phyloP scores from a whole-genome alignment of 1,140 invertebrate genomes.

The Drosophila micromelanica region DNA sequence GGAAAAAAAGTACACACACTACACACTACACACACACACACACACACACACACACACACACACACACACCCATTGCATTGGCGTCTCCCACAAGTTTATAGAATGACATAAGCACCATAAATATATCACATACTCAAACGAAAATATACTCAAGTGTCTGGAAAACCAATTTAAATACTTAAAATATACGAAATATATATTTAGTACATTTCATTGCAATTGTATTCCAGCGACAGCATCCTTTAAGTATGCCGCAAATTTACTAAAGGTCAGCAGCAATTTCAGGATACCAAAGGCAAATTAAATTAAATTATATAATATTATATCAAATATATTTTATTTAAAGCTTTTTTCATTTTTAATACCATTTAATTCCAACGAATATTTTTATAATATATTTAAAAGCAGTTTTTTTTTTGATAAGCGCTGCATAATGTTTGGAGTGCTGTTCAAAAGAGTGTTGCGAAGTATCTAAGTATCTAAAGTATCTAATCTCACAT shows the following conservation, averaged over 20 bases:
- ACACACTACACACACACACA: not conserved
- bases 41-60: not conserved
- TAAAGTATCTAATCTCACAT: too few species aligned
- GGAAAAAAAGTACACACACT: not conserved
- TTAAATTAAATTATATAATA: too few species aligned
- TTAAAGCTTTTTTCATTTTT: too few species aligned
- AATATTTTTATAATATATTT: too few species aligned
- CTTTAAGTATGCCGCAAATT: slow-evolving; percentile 21
- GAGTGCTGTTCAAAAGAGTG: too few species aligned
- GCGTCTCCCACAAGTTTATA: slow-evolving; percentile 33
- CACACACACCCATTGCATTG: slow-evolving; percentile 17
- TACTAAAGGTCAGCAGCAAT: not conserved
- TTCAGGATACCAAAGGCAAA: too few species aligned
- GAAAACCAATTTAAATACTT: slow-evolving; percentile 1
- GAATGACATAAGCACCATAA: slow-evolving; percentile 23
- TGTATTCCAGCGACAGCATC: not conserved
- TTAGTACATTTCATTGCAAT: too few species aligned
- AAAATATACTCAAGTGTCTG: not conserved
- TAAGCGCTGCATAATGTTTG: too few species aligned
- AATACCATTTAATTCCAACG: too few species aligned
- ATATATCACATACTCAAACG: not conserved
- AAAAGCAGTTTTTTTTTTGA: too few species aligned
- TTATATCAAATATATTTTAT: too few species aligned
- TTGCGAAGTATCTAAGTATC: too few species aligned
- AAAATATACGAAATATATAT: not conserved